A percentile compares a stretch with the other conserved stretches of the same genome.
phyloP scores from a whole-genome alignment of 2,113 vertebrate species.

The Mirounga angustirostris region DNA sequence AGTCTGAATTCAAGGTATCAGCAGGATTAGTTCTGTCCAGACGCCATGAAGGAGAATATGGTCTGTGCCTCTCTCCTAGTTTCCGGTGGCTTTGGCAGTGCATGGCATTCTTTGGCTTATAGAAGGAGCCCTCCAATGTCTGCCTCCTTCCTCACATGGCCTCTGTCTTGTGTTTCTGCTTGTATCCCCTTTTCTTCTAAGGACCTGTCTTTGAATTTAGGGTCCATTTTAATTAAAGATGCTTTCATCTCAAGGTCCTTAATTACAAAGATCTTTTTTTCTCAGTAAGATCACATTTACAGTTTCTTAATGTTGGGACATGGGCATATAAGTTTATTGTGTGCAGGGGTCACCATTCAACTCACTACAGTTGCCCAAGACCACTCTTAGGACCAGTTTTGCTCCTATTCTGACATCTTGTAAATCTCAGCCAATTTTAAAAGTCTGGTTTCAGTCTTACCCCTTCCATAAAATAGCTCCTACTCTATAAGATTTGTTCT shows the following conservation, averaged over 20 bases:
- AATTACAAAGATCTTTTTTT: background rate
- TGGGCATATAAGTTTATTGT: background rate
- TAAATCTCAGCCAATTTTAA: background rate
- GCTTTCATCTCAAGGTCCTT: background rate
- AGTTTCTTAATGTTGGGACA: background rate
- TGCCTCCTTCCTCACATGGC: background rate
- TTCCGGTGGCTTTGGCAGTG: background rate
- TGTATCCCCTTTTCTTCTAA: background rate
- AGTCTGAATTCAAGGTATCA: background rate
- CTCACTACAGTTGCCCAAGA: background rate
- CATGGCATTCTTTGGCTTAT: background rate
- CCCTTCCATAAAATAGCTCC: background rate
- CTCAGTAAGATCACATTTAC: background rate
- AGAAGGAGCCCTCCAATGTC: background rate
- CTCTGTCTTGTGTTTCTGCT: background rate
- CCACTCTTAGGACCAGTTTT: background rate
- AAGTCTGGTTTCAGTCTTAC: background rate
- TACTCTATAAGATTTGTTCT: background rate
- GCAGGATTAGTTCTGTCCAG: background rate
- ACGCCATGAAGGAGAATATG: background rate
- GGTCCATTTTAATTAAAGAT: background rate
- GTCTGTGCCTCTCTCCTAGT: background rate
- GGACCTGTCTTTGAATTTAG: conserved; percentile 2
- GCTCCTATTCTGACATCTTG: background rate
- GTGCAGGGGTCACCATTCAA: background rate